Conservation (phyloP, 2,797 vertebrate species). For the Glossophaga mutica region DNA sequence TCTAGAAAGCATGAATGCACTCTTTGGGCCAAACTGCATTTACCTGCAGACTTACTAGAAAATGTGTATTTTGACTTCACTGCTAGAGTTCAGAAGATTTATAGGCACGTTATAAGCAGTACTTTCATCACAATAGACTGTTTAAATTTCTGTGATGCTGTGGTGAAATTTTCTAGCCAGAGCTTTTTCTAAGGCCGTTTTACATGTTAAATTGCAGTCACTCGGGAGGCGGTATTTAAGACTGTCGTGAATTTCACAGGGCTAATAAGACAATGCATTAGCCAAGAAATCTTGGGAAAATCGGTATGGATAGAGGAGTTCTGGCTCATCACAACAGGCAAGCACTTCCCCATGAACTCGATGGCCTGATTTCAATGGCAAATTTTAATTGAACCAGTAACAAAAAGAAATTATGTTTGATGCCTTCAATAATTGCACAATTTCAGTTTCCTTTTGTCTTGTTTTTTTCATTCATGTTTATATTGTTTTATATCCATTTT, state of each 20-base stretch:
- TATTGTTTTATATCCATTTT: background rate
- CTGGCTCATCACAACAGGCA: background rate
- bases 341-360: background rate
- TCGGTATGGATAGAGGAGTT: background rate
- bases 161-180: background rate
- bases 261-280: background rate
- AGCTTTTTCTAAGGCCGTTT: background rate
- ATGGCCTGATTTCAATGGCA: background rate
- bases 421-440: background rate
- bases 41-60: background rate
- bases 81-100: background rate
- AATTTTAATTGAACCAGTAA: background rate
- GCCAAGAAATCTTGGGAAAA: constrained; percentile 3
- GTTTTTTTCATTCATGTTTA: background rate
- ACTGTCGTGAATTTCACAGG: background rate
- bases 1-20: background rate
- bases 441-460: background rate
- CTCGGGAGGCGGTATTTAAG: background rate
- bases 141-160: background rate
- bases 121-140: background rate
- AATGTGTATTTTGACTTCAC: background rate
- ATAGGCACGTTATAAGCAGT: background rate
- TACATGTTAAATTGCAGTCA: background rate
- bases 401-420: background rate
- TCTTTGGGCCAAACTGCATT: background rate